Base-by-base conservation (phyloP, 92 coral and sea anemone genomes). In the Zoanthus sociatus region DNA sequence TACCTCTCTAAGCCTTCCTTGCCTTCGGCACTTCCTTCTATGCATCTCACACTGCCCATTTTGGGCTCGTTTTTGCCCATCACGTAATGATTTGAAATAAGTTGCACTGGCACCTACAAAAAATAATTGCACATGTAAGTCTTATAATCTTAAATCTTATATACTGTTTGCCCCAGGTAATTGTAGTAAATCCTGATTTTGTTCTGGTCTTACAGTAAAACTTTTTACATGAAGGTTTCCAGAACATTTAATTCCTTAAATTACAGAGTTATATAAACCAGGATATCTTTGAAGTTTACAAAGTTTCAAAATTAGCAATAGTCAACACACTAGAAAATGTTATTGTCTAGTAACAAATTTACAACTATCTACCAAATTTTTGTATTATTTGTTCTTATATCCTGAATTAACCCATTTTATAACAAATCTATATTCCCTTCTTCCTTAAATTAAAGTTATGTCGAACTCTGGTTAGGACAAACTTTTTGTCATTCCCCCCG, bases 21-120 rank as follows among this genome's bases (percentile, higher is more conserved):
- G 78, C 10, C 78, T 42, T 46, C 55, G 44, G 78, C 78, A 73
- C 51, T 42, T 73, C 50, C 48, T 42, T 73, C 14, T 17, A 18
- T 73, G 78, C 17, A 16, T 33, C 78, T 73, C 51, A 8, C 17
- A 16, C 50, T 50, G n/a, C 13, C 78, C 50, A 17, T 46, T 73
- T 46, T 73, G 51, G 26, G 45, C 9, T 45, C 78, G 16, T 44
- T 42, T 46, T 44, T 73, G 51, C 48, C 53, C 51, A 44, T 44
- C 78, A 42, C 17, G 56, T 11, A 74, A 50, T 12, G 37, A 74
- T 47, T 74, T 74, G 56, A 74, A 74, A 21, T 74, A 74, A 21
- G 78, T 74, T 44, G 78, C 78, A 44, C 78, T 44, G 15, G 78
- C 78, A 48, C 56, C 78, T 74, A 14, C 55, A 74, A 74, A 15